A percentile compares a stretch with the other conserved stretches of the same genome.
Evolutionary conservation across 2,113 vertebrate genomes (phyloP).

Genomic region (Antigone vipio): DNA sequence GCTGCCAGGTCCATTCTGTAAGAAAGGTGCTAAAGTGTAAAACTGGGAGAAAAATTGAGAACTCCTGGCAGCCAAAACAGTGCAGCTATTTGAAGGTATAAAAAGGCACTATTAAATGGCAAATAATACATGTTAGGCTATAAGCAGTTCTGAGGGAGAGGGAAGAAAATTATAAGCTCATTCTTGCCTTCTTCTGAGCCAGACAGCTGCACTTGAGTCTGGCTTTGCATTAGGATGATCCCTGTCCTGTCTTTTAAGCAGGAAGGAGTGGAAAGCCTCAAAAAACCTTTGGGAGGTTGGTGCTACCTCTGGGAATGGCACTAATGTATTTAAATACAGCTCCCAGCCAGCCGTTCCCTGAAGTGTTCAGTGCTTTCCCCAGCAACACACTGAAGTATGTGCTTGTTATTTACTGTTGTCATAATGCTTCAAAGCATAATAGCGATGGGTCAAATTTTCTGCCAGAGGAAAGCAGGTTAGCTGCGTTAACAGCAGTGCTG

Average conservation of each 20-base stretch:
- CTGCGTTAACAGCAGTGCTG: neutral
- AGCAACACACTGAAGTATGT: neutral
- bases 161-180: neutral
- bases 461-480: neutral
- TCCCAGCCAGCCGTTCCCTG: neutral
- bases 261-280: neutral
- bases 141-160: neutral
- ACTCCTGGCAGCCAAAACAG: neutral
- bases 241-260: neutral
- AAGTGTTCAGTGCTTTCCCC: neutral
- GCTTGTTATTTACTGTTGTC: neutral
- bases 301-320: neutral
- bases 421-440: neutral
- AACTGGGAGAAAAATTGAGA: neutral
- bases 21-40: neutral
- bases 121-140: neutral
- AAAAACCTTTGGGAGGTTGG: neutral
- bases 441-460: neutral
- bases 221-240: neutral
- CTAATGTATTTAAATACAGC: neutral
- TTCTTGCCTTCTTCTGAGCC: neutral
- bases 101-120: neutral
- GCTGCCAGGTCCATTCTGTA: neutral
- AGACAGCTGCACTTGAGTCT: neutral
- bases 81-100: neutral